Evolutionary conservation across 2,113 vertebrate genomes (phyloP), one percentile per base, ranked within the genome.

Genomic region (Hippocampus guttulatus): DNA sequence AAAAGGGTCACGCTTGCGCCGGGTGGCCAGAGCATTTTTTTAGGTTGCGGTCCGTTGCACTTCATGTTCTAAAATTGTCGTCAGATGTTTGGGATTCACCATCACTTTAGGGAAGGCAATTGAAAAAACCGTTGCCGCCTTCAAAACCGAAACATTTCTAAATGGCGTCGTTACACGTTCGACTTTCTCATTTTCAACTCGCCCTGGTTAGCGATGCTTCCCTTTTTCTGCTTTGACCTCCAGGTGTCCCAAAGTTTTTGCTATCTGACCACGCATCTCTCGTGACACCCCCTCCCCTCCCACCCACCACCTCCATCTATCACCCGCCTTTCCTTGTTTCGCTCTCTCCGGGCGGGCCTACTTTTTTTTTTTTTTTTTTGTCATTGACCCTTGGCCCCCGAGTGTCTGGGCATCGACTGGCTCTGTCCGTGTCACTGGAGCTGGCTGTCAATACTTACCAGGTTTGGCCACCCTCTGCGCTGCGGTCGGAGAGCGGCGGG

Each of bases 361-460:
- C 79, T 54, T 87, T 88, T 38, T 38, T 38, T 33, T 33, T 33
- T 33, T 43, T 33, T 38, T 38, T 38, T 80, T 90, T 91, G 88
- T 91, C 91, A 90, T 90, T 93, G 90, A 92, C 91, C 91, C 84
- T 78, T 90, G 84, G 15, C 84, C 85, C 85, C 85, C 51, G 75
- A 67, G 81, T 86, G 87, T 91, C 90, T 90, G 84, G 82, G 86
- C 89, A 92, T 91, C 88, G 88, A 91, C 89, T 90, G 86, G 72
- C 89, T 88, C 82, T 81, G 85, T 82, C 83, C 79, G 75, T 91
- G 91, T 91, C 90, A 92, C 88, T 90, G 89, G 90, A 92, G 91
- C 91, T 91, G 80, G 74, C 90, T 88, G 91, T 92, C 92, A 88
- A 92, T 92, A 92, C 91, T 92, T 92, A 92, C 91, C 89, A 91